A percentile compares a stretch with the other conserved stretches of the same genome.
phyloP scores from a whole-genome alignment of 1,140 invertebrate species.

The Panulirus ornatus region DNA sequence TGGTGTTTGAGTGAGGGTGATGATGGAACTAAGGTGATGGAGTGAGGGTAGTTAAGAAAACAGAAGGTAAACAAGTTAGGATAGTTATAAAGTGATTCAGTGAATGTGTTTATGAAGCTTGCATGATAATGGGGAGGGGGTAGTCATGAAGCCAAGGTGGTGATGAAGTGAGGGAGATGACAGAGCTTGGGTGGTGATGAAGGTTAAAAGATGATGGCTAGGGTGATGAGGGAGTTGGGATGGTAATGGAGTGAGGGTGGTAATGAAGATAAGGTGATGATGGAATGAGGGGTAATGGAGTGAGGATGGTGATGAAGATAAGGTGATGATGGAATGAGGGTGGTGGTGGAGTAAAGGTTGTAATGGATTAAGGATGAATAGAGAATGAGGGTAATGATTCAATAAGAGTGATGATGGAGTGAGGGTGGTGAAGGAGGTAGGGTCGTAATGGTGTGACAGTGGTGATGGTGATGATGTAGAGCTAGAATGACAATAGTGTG shows the following conservation, averaged over 20 bases:
- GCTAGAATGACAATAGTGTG: too few species aligned
- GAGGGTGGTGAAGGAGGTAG: neutral
- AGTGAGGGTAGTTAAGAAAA: neutral
- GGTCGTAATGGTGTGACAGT: too few species aligned
- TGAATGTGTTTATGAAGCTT: neutral
- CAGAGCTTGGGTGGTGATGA: neutral
- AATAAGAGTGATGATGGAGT: neutral
- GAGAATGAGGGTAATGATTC: neutral
- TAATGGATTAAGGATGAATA: neutral
- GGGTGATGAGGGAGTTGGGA: too few species aligned
- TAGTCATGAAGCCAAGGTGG: neutral
- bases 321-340: neutral
- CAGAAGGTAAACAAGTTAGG: neutral
- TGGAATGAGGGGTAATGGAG: too few species aligned
- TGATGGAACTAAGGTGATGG: neutral
- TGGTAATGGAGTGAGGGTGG: too few species aligned
- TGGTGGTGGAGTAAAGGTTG: neutral
- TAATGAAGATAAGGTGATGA: neutral
- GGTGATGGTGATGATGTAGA: too few species aligned
- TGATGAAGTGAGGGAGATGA: neutral
- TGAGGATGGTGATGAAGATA: neutral
- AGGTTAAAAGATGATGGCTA: too few species aligned
- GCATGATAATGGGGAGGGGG: neutral
- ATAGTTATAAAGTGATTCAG: neutral
- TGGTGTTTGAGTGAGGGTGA: too few species aligned